These are phyloP conservation scores for Lepidocyrtinus sp. DNA, from an alignment of 2,888 invertebrate genomes.

Conservation along the genomic window DNA sequence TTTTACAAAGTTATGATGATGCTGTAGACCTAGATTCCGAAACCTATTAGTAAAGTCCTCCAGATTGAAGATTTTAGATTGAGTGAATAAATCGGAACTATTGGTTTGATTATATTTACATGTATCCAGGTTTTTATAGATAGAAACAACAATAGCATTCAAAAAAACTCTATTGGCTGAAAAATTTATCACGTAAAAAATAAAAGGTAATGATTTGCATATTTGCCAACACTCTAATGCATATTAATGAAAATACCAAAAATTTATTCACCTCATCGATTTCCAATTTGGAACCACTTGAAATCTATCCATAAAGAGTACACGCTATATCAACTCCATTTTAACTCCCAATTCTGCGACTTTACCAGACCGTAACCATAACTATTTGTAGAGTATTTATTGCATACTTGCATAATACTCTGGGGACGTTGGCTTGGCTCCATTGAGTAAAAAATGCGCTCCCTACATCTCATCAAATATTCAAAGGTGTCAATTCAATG, in stretches of 20 bases:
- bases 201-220: neutral
- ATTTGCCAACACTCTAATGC: neutral
- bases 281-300: neutral
- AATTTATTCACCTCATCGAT: constrained; percentile 25
- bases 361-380: neutral
- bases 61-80: too few species aligned
- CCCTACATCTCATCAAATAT: neutral
- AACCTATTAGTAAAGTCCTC: too few species aligned
- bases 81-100: too few species aligned
- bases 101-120: too few species aligned
- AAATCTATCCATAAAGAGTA: constrained; percentile 25
- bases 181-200: neutral
- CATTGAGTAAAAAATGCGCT: neutral
- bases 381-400: too few species aligned
- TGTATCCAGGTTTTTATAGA: too few species aligned
- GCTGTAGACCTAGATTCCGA: too few species aligned
- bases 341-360: constrained; percentile 18
- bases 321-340: constrained; percentile 31
- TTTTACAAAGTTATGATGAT: too few species aligned
- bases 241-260: constrained; percentile 15
- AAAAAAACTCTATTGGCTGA: too few species aligned
- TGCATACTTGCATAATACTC: neutral
- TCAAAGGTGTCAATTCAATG: neutral
- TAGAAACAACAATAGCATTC: too few species aligned
- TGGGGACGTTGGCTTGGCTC: neutral